A percentile compares a stretch with the other conserved stretches of the same genome.
Evolutionary conservation across 2,888 invertebrate species (phyloP).

Genomic region (Drosophila macrospina): DNA sequence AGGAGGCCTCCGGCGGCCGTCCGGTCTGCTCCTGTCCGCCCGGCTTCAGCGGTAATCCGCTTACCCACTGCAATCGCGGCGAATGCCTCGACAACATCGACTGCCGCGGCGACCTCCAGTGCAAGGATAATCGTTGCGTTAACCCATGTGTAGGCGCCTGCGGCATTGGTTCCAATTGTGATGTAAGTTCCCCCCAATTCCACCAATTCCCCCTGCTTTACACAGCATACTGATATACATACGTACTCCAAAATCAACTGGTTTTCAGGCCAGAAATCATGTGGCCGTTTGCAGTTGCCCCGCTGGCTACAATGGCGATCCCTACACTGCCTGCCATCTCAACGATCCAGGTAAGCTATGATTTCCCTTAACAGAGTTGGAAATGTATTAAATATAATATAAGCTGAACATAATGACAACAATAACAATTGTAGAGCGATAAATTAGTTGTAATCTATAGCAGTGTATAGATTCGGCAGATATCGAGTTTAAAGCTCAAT

Average conservation of each 20-base stretch:
- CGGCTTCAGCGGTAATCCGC: conserved; percentile 92
- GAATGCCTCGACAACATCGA: conserved; percentile 92
- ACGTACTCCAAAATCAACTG: too few relatives aligned
- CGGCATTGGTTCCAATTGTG: conserved; percentile 91
- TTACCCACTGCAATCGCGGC: conserved; percentile 90
- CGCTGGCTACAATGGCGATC: conserved; percentile 91
- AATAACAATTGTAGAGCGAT: too few relatives aligned
- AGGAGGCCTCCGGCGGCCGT: conserved; percentile 88
- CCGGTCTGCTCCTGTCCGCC: conserved; percentile 93
- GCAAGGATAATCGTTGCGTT: conserved; percentile 91
- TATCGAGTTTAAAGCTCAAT: too few relatives aligned
- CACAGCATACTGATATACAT: not conserved
- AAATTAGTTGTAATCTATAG: too few relatives aligned
- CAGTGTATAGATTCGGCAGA: too few relatives aligned
- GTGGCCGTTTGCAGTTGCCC: conserved; percentile 93
- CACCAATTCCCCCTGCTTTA: too few relatives aligned
- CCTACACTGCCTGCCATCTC: conserved; percentile 89
- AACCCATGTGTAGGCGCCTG: conserved; percentile 92
- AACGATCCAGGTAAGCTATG: conserved; percentile 89
- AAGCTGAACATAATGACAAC: too few relatives aligned
- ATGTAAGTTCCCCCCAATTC: conserved; percentile 85
- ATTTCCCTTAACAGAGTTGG: too few relatives aligned
- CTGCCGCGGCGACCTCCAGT: conserved; percentile 90
- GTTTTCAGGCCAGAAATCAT: conserved; percentile 88
- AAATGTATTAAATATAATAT: too few relatives aligned